Conservation (phyloP, 2,888 invertebrate species). For the Limnephilus rhombicus region DNA sequence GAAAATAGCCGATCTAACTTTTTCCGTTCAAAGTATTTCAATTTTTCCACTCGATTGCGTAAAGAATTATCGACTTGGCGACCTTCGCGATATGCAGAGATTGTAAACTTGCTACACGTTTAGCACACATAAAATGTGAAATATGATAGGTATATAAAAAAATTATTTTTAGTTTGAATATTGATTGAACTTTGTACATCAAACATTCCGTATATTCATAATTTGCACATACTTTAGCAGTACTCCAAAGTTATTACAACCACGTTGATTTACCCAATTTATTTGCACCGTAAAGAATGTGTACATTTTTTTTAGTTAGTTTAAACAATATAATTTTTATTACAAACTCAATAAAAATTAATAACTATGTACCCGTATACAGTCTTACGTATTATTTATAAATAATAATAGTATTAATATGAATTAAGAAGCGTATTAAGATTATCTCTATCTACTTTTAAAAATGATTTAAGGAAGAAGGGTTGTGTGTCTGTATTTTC, state of each 20-base stretch:
- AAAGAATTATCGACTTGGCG: background rate
- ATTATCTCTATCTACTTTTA: background rate
- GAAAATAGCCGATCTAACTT: constrained; percentile 15
- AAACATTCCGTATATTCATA: background rate
- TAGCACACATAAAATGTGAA: background rate
- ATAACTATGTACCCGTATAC: too few species aligned
- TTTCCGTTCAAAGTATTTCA: constrained; percentile 18
- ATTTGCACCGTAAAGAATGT: background rate
- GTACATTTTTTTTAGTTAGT: too few species aligned
- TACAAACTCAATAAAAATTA: background rate
- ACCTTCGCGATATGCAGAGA: background rate
- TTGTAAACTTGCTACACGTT: background rate
- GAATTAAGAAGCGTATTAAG: background rate
- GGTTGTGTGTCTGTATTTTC: background rate
- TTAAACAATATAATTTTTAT: background rate
- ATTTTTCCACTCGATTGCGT: background rate
- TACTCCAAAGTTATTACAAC: background rate
- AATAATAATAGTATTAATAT: background rate
- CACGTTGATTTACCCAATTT: background rate
- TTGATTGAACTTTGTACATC: background rate
- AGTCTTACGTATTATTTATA: too few species aligned
- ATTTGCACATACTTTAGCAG: background rate
- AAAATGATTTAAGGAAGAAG: background rate
- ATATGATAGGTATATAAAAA: too few species aligned
- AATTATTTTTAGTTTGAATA: background rate